Evolutionary conservation across 1,140 invertebrate species (phyloP).

Genomic region (Zaprionus africanus): DNA sequence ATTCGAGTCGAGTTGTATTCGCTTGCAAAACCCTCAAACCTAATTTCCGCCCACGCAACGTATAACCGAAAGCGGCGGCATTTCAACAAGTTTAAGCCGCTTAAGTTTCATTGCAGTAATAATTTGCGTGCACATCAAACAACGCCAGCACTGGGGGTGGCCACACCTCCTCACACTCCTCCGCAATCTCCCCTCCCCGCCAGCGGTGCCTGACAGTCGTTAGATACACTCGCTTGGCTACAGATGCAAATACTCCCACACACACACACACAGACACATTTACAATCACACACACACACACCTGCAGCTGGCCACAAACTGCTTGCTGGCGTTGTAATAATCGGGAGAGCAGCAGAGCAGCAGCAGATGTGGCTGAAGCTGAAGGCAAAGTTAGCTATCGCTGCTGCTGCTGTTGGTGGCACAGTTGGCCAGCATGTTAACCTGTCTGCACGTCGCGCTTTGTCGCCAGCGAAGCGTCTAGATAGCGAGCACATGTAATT

Average conservation of each 20-base stretch:
- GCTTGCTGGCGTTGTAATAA: slow-evolving; percentile 58
- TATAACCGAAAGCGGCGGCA: slow-evolving; percentile 26
- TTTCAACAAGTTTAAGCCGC: slow-evolving; percentile 72
- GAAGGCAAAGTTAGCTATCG: slow-evolving; percentile 9
- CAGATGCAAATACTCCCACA: slow-evolving; percentile 39
- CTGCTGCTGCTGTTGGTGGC: slow-evolving; percentile 21
- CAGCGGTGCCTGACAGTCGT: slow-evolving; percentile 25
- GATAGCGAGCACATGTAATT: slow-evolving; percentile 72
- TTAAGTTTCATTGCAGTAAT: slow-evolving; percentile 76
- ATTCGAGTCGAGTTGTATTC: not conserved
- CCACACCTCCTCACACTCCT: not conserved
- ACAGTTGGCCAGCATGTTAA: slow-evolving; percentile 73
- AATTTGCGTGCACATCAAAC: slow-evolving; percentile 68
- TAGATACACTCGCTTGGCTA: slow-evolving; percentile 29
- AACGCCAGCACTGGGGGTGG: slow-evolving; percentile 7
- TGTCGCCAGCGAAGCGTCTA: slow-evolving; percentile 63
- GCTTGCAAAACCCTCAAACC: not conserved
- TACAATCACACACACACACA: slow-evolving; percentile 2
- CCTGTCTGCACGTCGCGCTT: slow-evolving; percentile 69
- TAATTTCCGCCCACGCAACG: slow-evolving; percentile 20
- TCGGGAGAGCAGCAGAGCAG: slow-evolving; percentile 13
- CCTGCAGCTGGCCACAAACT: slow-evolving; percentile 46
- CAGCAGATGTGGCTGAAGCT: slow-evolving; percentile 11
- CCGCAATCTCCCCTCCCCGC: not conserved
- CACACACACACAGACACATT: slow-evolving; percentile 22